Evolutionary conservation across 2,888 invertebrate genomes (phyloP), one percentile per base, ranked within the genome.

Genomic region (Nesidiocoris tenuis): DNA sequence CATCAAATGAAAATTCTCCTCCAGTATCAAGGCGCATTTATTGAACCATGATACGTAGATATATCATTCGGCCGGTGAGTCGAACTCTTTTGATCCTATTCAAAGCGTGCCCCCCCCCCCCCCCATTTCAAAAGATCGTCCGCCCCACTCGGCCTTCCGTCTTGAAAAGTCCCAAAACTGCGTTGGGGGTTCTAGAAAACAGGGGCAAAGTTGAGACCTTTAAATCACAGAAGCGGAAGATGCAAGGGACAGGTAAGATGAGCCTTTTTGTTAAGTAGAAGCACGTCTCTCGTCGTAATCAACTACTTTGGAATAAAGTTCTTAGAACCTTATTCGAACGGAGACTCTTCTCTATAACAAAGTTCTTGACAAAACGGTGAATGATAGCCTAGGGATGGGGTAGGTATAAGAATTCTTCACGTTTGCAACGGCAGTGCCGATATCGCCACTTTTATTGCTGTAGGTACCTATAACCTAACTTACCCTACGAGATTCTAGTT

Each of bases 241-340:
- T 61, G 17, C 39, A 19, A 22, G n/a, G 72, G 39, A 18, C 39
- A 54, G 61, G 55, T 63, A 72, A 61, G 63, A 72, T 63, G 61
- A 72, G 39, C 72, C 59, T 61, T 61, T 63, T 72, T 72, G 72
- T 63, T 61, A 25, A 72, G 72, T 72, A 61, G 61, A 39, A 63
- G 61, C 72, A 72, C 72, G 72, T 72, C 72, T 72, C 54, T 63
- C 61, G 61, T 61, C 72, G 72, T 72, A 72, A 72, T 72, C 72
- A 72, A 72, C 61, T 72, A 61, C 72, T 72, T 72, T 61, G 23
- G 72, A 72, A 72, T 72, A 72, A 72, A 72, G 72, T 72, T 72
- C 65, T 25, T 25, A 63, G 24, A 72, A 72, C 72, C 72, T 72
- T 72, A 61, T 72, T 72, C 61, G 72, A 59, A 18, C 17, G 54